Conservation (phyloP, 1,140 invertebrate species). For the Drosophila ogumai region DNA sequence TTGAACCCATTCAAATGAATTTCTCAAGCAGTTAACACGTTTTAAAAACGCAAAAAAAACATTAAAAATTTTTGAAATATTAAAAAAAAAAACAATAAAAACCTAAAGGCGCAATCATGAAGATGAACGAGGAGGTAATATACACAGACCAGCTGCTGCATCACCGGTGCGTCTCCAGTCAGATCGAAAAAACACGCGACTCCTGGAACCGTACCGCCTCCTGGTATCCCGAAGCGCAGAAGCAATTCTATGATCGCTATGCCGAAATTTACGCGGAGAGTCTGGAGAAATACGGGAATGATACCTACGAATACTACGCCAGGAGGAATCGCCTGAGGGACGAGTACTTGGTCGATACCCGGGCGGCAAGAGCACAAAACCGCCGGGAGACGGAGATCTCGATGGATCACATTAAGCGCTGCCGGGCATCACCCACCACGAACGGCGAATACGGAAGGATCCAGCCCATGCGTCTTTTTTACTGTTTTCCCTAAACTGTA, state of each 20-base stretch:
- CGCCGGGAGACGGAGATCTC: background rate
- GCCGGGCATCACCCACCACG: slow-evolving; percentile 17
- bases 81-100: background rate
- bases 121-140: slow-evolving; percentile 18
- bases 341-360: background rate
- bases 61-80: background rate
- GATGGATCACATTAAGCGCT: slow-evolving; percentile 36
- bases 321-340: slow-evolving; percentile 5
- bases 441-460: slow-evolving; percentile 51
- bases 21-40: background rate
- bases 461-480: slow-evolving; percentile 6
- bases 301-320: slow-evolving; percentile 40
- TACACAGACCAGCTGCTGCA: slow-evolving; percentile 39
- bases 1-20: background rate
- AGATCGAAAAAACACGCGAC: slow-evolving; percentile 4
- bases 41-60: background rate
- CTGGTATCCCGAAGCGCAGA: slow-evolving; percentile 48
- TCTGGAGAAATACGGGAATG: slow-evolving; percentile 28
- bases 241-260: slow-evolving; percentile 1
- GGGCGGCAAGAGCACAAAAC: background rate
- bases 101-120: background rate
- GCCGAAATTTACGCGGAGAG: slow-evolving; percentile 45
- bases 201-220: slow-evolving; percentile 18
- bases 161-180: slow-evolving; percentile 12
- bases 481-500: slow-evolving; percentile 5